Percentiles rank a stretch among this genome's conserved stretches.
phyloP scores from a whole-genome alignment of 2,113 vertebrate species.

The Isichthys henryi region DNA sequence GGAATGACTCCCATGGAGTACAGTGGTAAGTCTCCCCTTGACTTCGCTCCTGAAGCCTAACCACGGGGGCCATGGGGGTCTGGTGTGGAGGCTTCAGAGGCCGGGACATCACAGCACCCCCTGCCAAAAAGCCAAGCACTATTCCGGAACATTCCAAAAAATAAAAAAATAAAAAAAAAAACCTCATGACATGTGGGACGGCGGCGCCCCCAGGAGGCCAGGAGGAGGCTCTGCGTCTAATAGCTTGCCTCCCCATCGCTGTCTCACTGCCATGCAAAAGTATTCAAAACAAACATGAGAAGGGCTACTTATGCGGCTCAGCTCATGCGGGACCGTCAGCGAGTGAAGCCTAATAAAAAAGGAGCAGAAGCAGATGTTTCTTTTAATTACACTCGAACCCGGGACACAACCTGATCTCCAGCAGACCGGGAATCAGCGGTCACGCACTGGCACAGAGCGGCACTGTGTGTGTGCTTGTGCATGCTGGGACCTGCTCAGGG shows the following conservation, averaged over 20 bases:
- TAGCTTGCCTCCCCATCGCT: neutral
- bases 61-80: neutral
- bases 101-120: neutral
- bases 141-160: neutral
- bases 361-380: slow-evolving; percentile 5
- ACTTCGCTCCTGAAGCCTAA: neutral
- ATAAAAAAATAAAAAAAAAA: neutral
- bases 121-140: neutral
- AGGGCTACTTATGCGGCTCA: no score
- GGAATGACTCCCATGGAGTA: neutral
- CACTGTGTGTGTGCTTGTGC: neutral
- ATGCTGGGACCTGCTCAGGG: neutral
- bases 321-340: neutral
- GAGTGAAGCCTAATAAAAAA: neutral
- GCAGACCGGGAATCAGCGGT: neutral
- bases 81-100: neutral
- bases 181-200: neutral
- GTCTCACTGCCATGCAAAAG: neutral
- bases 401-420: neutral
- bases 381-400: neutral
- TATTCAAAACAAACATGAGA: neutral
- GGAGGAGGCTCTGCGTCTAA: no score
- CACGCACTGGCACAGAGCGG: neutral
- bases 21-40: neutral
- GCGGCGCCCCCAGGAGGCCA: neutral